phyloP scores from a whole-genome alignment of 2,797 vertebrate species.

The Holocentrus rufus region DNA sequence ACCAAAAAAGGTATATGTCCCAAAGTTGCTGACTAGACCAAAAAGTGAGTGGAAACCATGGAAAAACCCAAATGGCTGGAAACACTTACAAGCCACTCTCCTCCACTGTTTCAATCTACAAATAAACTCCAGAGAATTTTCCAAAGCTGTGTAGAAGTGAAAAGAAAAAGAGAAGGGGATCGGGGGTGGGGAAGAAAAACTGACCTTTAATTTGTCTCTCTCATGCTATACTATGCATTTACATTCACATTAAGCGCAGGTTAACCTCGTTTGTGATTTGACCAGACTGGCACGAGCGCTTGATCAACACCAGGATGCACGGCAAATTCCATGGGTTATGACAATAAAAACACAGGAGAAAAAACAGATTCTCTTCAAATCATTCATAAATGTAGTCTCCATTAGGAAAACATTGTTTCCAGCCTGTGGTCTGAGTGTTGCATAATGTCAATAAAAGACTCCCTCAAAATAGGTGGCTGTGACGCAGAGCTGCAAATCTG shows the following conservation, averaged over 20 bases:
- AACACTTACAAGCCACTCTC: slow-evolving; percentile 76
- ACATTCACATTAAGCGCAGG: slow-evolving; percentile 28
- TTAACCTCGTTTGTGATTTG: neutral
- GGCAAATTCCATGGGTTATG: neutral
- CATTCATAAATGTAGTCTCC: slow-evolving; percentile 11
- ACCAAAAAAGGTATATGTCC: slow-evolving; percentile 56
- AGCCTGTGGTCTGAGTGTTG: slow-evolving; percentile 7
- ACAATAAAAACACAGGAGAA: neutral
- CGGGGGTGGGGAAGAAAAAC: slow-evolving; percentile 22
- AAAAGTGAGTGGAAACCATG: slow-evolving; percentile 67
- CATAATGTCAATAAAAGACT: slow-evolving; percentile 16
- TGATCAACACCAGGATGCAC: neutral
- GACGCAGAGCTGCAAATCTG: neutral
- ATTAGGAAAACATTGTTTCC: slow-evolving; percentile 17
- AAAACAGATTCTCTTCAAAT: neutral
- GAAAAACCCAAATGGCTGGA: slow-evolving; percentile 78
- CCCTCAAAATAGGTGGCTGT: neutral
- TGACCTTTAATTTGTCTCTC: slow-evolving; percentile 69
- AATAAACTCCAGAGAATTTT: slow-evolving; percentile 82
- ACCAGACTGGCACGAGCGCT: neutral
- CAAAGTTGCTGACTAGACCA: slow-evolving; percentile 63
- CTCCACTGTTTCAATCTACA: slow-evolving; percentile 76
- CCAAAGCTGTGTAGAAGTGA: slow-evolving; percentile 73
- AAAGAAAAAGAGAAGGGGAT: slow-evolving; percentile 41
- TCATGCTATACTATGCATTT: slow-evolving; percentile 66